Evolutionary conservation across 92 coral and sea anemone species (phyloP), one percentile per base, ranked within the genome.

Genomic region (Porites divaricata): DNA sequence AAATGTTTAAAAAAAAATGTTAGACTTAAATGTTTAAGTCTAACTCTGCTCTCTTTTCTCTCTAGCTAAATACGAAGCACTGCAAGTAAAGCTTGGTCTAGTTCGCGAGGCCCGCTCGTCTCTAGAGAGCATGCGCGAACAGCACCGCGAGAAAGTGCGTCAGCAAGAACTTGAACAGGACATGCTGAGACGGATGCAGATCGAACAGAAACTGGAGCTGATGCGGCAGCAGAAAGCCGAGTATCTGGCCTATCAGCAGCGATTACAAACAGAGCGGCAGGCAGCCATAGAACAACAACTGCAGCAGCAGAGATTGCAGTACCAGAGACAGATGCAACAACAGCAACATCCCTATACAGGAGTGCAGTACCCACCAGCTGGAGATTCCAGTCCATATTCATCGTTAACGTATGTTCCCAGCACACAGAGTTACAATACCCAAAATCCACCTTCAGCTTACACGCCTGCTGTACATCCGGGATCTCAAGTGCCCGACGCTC

Each of bases 111-210:
- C 99, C 9, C 93, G 99, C 69, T 86, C 86, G 2, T 90, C 97
- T 21, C 81, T 96, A 13, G 98, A 96, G 23, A 93, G 72, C 53
- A 90, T 91, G 89, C 89, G 99, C 26, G 94, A 88, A 57, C 98
- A 94, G 69, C 95, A 95, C 64, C 94, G 99, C n/a, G 99, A 96
- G 69, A 96, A 96, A 84, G 91, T 95, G 4, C 93, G 93, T 19
- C 99, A 96, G 63, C 99, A 96, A 54, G 99, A 96, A 75, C 97
- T 96, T 78, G 99, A 96, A 74, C 99, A 96, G 79, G 98, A 96
- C 85, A 96, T 95, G 98, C 84, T 96, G 48, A 66, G 99, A 51
- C 98, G 99, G 45, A 95, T 96, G 95, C 99, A 96, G 85, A 96
- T 96, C 53, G 99, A 94, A 81, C 96, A 96, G 86, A 96, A 96